Conservation (phyloP, 2,113 vertebrate genomes). For the Alaudala cheleensis region DNA sequence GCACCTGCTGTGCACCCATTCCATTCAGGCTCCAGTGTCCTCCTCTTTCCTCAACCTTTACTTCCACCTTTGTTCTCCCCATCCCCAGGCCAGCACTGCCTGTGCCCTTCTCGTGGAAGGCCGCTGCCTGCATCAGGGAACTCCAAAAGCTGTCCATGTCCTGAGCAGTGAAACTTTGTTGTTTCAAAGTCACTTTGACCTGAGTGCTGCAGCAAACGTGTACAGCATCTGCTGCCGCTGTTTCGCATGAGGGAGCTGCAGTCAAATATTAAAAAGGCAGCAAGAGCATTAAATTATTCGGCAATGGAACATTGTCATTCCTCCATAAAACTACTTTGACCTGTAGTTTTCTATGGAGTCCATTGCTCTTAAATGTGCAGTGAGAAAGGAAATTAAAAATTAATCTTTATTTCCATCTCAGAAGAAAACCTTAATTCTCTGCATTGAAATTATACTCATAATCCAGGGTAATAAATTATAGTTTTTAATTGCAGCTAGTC, state of each 20-base stretch:
- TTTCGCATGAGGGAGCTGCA: constrained; percentile 74
- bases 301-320: constrained; percentile 67
- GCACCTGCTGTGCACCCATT: neutral
- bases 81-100: neutral
- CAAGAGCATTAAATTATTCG: constrained; percentile 73
- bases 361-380: constrained; percentile 77
- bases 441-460: constrained; percentile 78
- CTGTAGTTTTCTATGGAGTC: constrained; percentile 66
- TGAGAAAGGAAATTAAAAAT: constrained; percentile 86
- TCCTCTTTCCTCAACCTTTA: neutral
- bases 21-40: too few species aligned
- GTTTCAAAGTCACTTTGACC: constrained; percentile 73
- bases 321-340: constrained; percentile 77
- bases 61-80: neutral
- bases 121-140: neutral
- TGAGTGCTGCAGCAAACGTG: constrained; percentile 20
- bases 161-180: constrained; percentile 18
- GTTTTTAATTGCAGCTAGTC: constrained; percentile 76
- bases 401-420: constrained; percentile 87
- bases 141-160: neutral
- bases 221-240: neutral
- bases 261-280: constrained; percentile 74
- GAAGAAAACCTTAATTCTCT: constrained; percentile 83
- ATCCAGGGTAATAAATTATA: constrained; percentile 78
- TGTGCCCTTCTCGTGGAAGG: neutral